These are phyloP conservation scores for Amblyopsis rosae DNA, from an alignment of 2,113 vertebrate genomes.

Conservation along the genomic window DNA sequence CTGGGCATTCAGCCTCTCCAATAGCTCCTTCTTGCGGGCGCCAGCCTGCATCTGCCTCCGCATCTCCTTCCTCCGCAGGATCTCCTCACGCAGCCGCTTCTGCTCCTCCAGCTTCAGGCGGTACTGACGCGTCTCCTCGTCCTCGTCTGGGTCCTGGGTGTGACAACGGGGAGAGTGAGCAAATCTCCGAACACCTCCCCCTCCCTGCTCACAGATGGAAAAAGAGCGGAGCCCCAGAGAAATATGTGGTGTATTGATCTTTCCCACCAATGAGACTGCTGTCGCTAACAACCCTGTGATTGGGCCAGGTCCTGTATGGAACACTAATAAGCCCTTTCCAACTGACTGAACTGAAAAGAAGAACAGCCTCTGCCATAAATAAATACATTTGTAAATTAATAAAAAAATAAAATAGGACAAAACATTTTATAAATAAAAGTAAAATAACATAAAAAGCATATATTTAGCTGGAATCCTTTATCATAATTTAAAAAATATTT, in stretches of 20 bases:
- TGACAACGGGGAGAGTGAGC: too few species aligned
- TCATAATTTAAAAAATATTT: too few species aligned
- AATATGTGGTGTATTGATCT: constrained; percentile 53
- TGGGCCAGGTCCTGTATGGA: constrained; percentile 80
- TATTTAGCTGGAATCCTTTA: too few species aligned
- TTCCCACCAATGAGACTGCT: constrained; percentile 50
- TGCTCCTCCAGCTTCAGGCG: constrained; percentile 96
- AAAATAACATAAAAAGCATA: neutral
- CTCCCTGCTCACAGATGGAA: constrained; percentile 18
- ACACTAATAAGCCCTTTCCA: constrained; percentile 70
- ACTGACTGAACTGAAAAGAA: constrained; percentile 15
- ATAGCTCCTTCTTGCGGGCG: constrained; percentile 88
- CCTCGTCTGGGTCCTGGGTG: constrained; percentile 86
- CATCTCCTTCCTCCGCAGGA: constrained; percentile 91
- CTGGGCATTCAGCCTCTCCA: constrained; percentile 86
- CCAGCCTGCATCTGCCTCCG: constrained; percentile 95
- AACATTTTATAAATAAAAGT: neutral
- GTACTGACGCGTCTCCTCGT: constrained; percentile 92
- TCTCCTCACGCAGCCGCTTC: constrained; percentile 92
- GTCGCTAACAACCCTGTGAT: constrained; percentile 87
- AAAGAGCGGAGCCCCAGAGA: constrained; percentile 39
- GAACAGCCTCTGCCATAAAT: neutral
- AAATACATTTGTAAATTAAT: too few species aligned
- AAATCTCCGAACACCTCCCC: neutral
- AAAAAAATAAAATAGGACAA: neutral